A percentile compares a stretch with the other conserved stretches of the same genome.
phyloP scores from a whole-genome alignment of 1,140 invertebrate genomes.

The Linepithema humile region DNA sequence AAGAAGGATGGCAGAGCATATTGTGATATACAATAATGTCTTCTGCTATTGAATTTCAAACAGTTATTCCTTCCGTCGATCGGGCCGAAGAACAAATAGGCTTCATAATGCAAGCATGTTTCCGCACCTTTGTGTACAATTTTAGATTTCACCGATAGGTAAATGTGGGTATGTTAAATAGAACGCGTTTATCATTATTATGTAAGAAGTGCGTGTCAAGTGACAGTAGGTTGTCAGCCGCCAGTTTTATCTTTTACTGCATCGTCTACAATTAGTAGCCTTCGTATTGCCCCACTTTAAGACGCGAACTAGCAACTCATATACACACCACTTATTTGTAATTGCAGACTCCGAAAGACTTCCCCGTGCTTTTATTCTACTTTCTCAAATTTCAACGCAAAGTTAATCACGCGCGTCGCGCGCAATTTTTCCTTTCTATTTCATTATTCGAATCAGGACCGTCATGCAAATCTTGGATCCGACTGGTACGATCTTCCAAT shows the following conservation, averaged over 20 bases:
- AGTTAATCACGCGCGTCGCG: neutral
- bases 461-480: neutral
- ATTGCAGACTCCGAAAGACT: neutral
- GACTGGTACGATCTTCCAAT: neutral
- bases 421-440: neutral
- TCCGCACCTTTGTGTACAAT: slow-evolving; percentile 13
- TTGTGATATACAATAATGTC: too few relatives aligned
- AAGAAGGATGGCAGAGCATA: too few relatives aligned
- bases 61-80: neutral
- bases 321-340: neutral
- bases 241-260: slow-evolving; percentile 44
- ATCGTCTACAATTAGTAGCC: slow-evolving; percentile 27
- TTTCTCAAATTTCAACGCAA: slow-evolving; percentile 2
- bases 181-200: slow-evolving; percentile 36
- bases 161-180: neutral
- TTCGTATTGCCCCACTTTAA: slow-evolving; percentile 45
- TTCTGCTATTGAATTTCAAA: neutral
- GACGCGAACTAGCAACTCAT: neutral
- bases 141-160: slow-evolving; percentile 20
- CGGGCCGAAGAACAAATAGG: neutral
- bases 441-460: neutral
- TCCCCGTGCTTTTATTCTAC: neutral
- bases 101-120: neutral
- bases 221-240: slow-evolving; percentile 22
- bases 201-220: slow-evolving; percentile 33